Conservation (phyloP, 64 coral and sea anemone genomes). For the Trachythela sp. region DNA sequence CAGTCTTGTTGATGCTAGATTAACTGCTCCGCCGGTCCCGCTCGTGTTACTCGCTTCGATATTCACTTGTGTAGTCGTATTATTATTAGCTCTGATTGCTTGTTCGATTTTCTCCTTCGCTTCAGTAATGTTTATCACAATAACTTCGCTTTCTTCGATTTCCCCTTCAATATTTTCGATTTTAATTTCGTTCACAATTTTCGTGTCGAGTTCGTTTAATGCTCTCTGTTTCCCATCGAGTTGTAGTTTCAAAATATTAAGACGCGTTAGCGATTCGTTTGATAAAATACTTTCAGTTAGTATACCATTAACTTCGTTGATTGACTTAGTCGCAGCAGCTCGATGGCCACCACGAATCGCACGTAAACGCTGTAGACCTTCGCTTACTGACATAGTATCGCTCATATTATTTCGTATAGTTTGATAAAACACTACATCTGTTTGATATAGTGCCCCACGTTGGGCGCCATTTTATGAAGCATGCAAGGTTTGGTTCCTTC, state of each 20-base stretch:
- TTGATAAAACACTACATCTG: not conserved
- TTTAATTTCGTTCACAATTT: not conserved
- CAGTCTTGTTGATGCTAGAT: not conserved
- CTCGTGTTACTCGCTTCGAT: not conserved
- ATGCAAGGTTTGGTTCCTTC: not conserved
- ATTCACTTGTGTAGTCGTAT: not conserved
- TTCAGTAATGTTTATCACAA: not conserved
- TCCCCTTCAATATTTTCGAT: not conserved
- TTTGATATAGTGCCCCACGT: not conserved
- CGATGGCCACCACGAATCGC: not conserved
- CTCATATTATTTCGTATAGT: not conserved
- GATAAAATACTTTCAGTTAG: not conserved
- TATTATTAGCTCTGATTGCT: not conserved
- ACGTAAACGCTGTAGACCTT: not conserved
- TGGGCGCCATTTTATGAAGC: conserved; percentile 1
- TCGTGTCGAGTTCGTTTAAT: not conserved
- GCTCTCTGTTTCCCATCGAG: not conserved
- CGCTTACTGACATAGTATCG: not conserved
- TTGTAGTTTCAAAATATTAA: not conserved
- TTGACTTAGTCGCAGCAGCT: not conserved
- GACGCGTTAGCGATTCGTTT: not conserved
- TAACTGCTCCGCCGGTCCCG: not conserved
- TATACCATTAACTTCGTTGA: not conserved
- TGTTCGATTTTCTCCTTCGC: not conserved
- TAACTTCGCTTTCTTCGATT: not conserved